These are phyloP conservation scores for Zootermopsis nevadensis DNA, from an alignment of 2,888 invertebrate genomes.

Conservation along the genomic window DNA sequence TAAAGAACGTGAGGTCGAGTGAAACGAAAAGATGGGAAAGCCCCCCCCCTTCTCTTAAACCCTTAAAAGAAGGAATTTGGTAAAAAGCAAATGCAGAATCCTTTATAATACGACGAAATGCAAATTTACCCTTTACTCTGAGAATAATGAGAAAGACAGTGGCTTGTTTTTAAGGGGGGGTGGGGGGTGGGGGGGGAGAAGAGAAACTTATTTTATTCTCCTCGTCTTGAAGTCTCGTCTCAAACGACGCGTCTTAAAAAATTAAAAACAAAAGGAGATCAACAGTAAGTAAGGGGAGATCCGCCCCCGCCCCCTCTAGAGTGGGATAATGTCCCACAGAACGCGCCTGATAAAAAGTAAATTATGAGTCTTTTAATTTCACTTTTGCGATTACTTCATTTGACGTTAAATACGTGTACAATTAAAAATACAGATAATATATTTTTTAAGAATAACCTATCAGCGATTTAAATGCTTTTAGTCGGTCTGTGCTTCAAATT, in stretches of 20 bases:
- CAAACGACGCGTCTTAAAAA: conserved; percentile 10
- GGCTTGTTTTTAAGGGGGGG: conserved; percentile 7
- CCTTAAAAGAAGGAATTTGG: conserved; percentile 12
- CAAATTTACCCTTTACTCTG: conserved; percentile 40
- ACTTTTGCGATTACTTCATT: no score
- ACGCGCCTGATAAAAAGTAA: no score
- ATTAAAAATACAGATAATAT: no score
- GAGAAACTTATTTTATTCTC: conserved; percentile 30
- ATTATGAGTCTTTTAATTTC: no score
- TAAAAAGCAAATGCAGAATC: not conserved
- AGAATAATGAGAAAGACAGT: conserved; percentile 24
- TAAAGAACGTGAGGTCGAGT: conserved; percentile 17
- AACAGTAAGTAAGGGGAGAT: not conserved
- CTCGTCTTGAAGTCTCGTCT: not conserved
- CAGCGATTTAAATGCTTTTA: no score
- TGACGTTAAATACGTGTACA: no score
- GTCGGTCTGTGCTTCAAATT: no score
- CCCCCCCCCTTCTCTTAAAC: not conserved
- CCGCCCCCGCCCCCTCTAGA: no score
- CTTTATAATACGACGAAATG: conserved; percentile 38
- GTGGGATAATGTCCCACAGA: no score
- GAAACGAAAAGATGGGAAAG: conserved; percentile 19
- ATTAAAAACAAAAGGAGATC: conserved; percentile 13
- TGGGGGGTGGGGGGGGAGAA: no score
- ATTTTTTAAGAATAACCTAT: no score